Base-by-base conservation (phyloP, 2,113 vertebrate species). In the Heterotis niloticus region DNA sequence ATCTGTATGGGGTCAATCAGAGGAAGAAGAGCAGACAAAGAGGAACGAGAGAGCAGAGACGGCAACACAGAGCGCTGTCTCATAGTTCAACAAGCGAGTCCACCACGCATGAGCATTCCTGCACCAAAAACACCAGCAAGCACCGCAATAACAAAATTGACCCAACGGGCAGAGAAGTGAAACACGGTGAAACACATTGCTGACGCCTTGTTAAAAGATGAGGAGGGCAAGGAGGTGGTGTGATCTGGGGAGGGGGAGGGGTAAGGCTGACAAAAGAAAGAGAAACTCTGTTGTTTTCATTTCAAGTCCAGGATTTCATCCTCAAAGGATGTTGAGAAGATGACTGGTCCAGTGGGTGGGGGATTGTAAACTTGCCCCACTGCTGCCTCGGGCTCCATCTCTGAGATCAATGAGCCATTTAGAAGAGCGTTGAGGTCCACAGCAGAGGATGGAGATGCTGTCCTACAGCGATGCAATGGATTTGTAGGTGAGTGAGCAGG, bases 291-390 rank as follows among this genome's bases (percentile, higher is more conserved):
- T 88, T 91, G 88, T 90, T 90, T 88, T 96, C 94, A 99, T 89
- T 99, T 99, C 84, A 99, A 92, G 88, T 98, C 97, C 88, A 98
- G 88, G 82, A 94, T 85, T 79, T 98, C 96, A 88, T 99, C 96
- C 54, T 96, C 95, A 0, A 94, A 96, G 79, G 94, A 95, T 13
- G 92, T 88, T 26, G 92, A 81, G 7, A 94, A 88, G 1, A 89
- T 64, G 74, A 75, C n/a, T 20, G 12, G 26, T 26, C 17, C 20
- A 17, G 16, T 75, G 24, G 26, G 74, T 34, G 74, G 59, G 0
- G 91, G 93, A 82, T 91, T 95, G 78, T 93, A 93, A 5, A 91
- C 91, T 79, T 80, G 89, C 79, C 90, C 90, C 85, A 54, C 84
- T 86, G 59, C 81, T 57, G 79, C 84, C 83, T 90, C 88, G 2